Conservation (phyloP, 2,797 vertebrate genomes). For the Peromyscus melanophrys region DNA sequence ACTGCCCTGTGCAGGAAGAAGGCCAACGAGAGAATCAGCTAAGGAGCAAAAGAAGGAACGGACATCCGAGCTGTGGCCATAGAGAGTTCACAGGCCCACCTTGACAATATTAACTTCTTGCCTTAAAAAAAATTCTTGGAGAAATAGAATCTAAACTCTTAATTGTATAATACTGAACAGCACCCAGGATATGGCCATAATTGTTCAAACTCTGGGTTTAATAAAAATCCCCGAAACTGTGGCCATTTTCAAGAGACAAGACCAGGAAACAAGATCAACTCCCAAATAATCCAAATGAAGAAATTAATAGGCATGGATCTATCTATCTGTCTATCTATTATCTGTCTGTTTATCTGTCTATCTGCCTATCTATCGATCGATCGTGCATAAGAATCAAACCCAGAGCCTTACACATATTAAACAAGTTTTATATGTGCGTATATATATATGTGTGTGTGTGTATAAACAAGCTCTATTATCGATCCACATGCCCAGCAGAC, state of each 20-base stretch:
- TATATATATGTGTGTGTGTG: no score
- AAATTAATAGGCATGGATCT: not conserved
- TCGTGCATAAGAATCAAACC: not conserved
- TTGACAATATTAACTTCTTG: not conserved
- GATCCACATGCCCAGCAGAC: not conserved
- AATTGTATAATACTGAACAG: not conserved
- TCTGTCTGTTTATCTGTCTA: no score
- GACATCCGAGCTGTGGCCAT: not conserved
- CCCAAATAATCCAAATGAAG: constrained; percentile 14
- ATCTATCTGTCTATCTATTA: not conserved
- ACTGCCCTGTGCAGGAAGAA: not conserved
- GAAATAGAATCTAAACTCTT: constrained; percentile 39
- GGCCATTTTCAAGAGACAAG: constrained; percentile 43
- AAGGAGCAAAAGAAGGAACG: not conserved
- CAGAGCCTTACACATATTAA: not conserved
- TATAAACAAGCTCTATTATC: not conserved
- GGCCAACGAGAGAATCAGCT: not conserved
- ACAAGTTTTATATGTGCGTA: not conserved
- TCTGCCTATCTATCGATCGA: not conserved
- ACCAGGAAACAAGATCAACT: not conserved
- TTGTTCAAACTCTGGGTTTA: not conserved
- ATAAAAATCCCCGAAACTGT: constrained; percentile 19
- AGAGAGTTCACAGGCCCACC: not conserved
- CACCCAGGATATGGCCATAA: not conserved
- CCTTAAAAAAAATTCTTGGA: not conserved